Conservation (phyloP, 2,113 vertebrate genomes). For the Alaudala cheleensis region DNA sequence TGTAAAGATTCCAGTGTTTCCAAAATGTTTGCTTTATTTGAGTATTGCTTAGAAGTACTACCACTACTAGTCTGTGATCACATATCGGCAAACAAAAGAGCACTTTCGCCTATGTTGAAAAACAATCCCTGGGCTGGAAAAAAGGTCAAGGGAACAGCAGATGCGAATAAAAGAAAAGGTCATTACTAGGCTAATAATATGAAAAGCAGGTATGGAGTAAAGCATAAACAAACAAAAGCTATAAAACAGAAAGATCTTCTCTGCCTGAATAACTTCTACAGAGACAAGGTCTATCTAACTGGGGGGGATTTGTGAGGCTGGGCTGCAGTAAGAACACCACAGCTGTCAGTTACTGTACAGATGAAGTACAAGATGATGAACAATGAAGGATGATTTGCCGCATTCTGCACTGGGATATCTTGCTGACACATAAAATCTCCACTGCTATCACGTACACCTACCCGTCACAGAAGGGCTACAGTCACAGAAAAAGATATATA, state of each 20-base stretch:
- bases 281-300: background rate
- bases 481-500: background rate
- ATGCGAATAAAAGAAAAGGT: background rate
- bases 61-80: background rate
- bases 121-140: background rate
- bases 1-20: background rate
- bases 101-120: background rate
- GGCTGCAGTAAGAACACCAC: background rate
- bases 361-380: slow-evolving; percentile 8
- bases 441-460: background rate
- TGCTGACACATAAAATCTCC: background rate
- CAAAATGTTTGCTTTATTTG: background rate
- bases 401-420: background rate
- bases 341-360: background rate
- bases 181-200: background rate
- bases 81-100: background rate
- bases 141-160: background rate
- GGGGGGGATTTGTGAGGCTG: background rate
- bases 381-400: background rate
- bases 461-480: background rate
- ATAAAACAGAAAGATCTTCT: background rate
- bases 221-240: background rate
- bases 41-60: background rate
- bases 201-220: background rate
- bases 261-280: background rate